Evolutionary conservation across 2,888 invertebrate genomes (phyloP).

Genomic region (Phasia obesa): DNA sequence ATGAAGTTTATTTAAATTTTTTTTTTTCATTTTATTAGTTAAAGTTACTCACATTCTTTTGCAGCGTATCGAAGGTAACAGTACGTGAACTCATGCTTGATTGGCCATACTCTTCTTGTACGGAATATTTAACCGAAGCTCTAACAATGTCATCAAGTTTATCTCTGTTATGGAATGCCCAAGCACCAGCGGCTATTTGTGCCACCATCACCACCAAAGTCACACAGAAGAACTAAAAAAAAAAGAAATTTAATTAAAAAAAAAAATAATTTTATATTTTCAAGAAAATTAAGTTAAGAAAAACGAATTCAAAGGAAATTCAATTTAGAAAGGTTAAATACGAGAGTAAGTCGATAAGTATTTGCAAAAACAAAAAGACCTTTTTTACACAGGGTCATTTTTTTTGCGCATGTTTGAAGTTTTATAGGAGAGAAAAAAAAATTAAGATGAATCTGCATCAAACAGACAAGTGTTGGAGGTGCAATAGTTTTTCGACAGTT

Average conservation of each 20-base stretch:
- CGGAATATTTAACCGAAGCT: conserved; percentile 85
- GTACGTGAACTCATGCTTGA: conserved; percentile 84
- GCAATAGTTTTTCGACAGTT: too few species aligned
- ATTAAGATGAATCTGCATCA: too few species aligned
- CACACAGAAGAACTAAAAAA: conserved; percentile 88
- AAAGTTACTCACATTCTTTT: conserved; percentile 84
- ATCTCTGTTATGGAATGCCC: conserved; percentile 89
- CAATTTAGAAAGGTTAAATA: not conserved
- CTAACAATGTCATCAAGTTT: conserved; percentile 86
- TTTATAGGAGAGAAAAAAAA: too few species aligned
- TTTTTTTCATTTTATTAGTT: not conserved
- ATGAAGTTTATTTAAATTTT: not conserved
- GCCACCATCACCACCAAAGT: conserved; percentile 90
- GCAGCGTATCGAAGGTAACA: conserved; percentile 87
- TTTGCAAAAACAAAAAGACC: not conserved
- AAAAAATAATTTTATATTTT: not conserved
- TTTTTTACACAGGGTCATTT: too few species aligned
- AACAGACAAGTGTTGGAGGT: too few species aligned
- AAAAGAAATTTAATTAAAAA: conserved; percentile 74
- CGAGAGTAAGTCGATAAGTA: not conserved
- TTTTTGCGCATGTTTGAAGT: too few species aligned
- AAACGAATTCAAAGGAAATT: conserved; percentile 9
- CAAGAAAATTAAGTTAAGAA: not conserved
- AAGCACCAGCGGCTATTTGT: conserved; percentile 90
- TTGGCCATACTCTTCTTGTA: conserved; percentile 86